These are phyloP conservation scores for Bruchidius siliquastri DNA, from an alignment of 2,888 invertebrate species.

Conservation along the genomic window DNA sequence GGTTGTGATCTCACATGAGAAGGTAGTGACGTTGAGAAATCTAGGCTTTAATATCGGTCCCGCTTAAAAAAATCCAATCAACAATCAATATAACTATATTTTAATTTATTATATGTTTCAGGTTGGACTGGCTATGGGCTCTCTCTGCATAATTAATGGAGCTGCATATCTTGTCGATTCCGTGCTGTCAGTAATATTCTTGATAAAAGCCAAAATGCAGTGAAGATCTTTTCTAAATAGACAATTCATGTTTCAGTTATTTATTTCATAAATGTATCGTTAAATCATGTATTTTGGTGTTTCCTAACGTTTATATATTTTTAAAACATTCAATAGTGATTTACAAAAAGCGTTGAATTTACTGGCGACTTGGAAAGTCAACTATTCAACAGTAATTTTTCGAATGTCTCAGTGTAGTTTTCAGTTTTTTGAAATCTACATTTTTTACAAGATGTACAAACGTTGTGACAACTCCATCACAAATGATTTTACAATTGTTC, in stretches of 20 bases:
- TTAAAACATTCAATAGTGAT: neutral
- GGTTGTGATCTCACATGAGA: too few relatives aligned
- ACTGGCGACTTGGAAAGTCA: too few relatives aligned
- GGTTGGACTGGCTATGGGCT: constrained; percentile 76
- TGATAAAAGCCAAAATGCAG: constrained; percentile 29
- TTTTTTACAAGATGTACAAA: neutral
- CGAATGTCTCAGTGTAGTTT: too few relatives aligned
- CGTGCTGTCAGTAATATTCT: constrained; percentile 63
- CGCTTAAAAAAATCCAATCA: too few relatives aligned
- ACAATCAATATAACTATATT: too few relatives aligned
- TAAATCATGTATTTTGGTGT: neutral
- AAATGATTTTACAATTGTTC: neutral
- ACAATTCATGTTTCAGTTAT: neutral
- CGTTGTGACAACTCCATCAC: neutral
- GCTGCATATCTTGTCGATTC: constrained; percentile 78
- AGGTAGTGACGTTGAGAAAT: too few relatives aligned
- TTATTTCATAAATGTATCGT: neutral
- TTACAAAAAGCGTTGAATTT: too few relatives aligned
- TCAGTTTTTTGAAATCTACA: too few relatives aligned
- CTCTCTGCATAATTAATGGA: constrained; percentile 74
- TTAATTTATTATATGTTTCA: constrained; percentile 24
- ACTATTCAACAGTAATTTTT: too few relatives aligned
- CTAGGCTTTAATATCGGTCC: too few relatives aligned
- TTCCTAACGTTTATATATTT: neutral
- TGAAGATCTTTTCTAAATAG: neutral